A percentile compares a stretch with the other conserved stretches of the same genome.
phyloP scores from a whole-genome alignment of 1,140 invertebrate species.

The Euwallacea similis region DNA sequence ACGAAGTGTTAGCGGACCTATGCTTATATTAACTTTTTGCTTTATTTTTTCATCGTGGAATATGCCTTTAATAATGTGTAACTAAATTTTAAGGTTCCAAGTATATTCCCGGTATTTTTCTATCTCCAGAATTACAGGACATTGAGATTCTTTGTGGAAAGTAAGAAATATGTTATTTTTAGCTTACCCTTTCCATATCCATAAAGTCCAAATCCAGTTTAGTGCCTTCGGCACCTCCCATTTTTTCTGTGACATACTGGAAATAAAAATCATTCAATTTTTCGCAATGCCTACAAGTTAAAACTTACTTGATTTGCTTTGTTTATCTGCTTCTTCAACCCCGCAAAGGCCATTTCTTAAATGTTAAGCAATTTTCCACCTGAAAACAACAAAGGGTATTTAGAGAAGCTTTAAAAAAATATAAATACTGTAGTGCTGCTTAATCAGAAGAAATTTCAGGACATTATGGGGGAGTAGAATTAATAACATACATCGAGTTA shows the following conservation, averaged over 20 bases:
- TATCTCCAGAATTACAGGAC: too few species aligned
- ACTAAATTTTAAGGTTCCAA: too few species aligned
- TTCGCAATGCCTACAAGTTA: not conserved
- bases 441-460: not conserved
- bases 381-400: too few species aligned
- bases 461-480: not conserved
- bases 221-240: conserved; percentile 98
- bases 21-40: too few species aligned
- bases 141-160: too few species aligned
- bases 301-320: conserved; percentile 93
- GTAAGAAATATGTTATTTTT: conserved; percentile 2
- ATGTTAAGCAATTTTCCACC: too few species aligned
- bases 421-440: too few species aligned
- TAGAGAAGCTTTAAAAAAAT: too few species aligned
- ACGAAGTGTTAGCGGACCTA: too few species aligned
- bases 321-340: conserved; percentile 97
- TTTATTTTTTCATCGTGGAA: too few species aligned
- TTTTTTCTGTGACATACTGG: conserved; percentile 99
- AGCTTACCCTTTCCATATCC: conserved; percentile 97
- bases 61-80: too few species aligned
- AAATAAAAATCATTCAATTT: conserved; percentile 28
- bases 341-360: conserved; percentile 88
- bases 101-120: too few species aligned
- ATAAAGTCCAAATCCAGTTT: conserved; percentile 98
- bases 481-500: not conserved